Percentiles rank a stretch among this genome's conserved stretches.
Conservation (phyloP, 1,140 invertebrate genomes). For the Lepidurus apus region DNA sequence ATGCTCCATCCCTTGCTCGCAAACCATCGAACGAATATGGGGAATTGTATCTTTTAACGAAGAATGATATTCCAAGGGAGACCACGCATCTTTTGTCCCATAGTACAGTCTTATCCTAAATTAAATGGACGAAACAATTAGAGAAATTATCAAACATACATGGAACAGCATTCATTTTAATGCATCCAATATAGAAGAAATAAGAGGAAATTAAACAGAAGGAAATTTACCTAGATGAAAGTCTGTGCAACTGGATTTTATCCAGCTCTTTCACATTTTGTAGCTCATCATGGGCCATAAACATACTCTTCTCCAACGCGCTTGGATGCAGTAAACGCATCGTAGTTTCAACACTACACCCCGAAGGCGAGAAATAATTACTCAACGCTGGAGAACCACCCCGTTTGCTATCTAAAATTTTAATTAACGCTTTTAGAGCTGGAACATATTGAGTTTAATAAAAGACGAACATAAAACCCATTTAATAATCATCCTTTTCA, state of each 20-base stretch:
- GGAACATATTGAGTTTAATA: conserved; percentile 46
- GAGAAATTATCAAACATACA: not conserved
- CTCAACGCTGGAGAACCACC: not conserved
- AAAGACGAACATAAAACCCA: conserved; percentile 47
- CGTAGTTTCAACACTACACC: conserved; percentile 40
- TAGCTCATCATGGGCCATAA: conserved; percentile 48
- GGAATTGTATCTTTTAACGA: conserved; percentile 54
- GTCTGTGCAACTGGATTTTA: conserved; percentile 36
- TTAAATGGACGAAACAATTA: conserved; percentile 34
- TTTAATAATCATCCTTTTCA: conserved; percentile 50
- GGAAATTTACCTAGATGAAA: not conserved
- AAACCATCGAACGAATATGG: conserved; percentile 57
- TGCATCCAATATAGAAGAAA: too few relatives aligned
- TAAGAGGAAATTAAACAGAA: too few relatives aligned
- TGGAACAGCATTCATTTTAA: too few relatives aligned
- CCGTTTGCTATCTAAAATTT: conserved; percentile 4
- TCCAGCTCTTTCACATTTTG: conserved; percentile 45
- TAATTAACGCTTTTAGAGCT: conserved; percentile 36
- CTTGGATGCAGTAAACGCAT: conserved; percentile 48
- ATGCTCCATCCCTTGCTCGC: conserved; percentile 60
- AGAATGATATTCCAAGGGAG: conserved; percentile 57
- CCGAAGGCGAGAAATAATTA: not conserved
- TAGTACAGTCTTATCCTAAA: conserved; percentile 66
- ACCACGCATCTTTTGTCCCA: conserved; percentile 67
- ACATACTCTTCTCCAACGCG: conserved; percentile 47